A percentile compares a stretch with the other conserved stretches of the same genome.
Conservation (phyloP, 1,140 invertebrate species). For the Pseudomyrmex pallidus region DNA sequence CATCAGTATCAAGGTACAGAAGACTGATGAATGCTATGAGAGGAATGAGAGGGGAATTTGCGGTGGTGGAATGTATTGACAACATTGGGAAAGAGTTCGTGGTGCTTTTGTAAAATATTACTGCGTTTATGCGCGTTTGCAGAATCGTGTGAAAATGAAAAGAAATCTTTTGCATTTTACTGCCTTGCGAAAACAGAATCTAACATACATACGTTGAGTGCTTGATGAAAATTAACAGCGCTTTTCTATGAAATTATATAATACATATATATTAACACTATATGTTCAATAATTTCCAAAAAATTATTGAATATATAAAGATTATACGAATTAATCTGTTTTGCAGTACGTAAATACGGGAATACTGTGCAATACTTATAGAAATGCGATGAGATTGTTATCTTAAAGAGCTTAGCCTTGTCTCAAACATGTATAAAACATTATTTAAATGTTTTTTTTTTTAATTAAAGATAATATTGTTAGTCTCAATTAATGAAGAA, state of each 20-base stretch:
- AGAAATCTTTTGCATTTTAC: conserved; percentile 28
- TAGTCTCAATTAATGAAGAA: too few relatives aligned
- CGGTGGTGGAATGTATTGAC: conserved; percentile 54
- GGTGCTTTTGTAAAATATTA: conserved; percentile 53
- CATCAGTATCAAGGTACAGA: conserved; percentile 84
- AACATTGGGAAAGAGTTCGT: not conserved
- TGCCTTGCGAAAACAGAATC: conserved; percentile 1
- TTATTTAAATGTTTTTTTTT: not conserved
- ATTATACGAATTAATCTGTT: too few relatives aligned
- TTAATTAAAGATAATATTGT: not conserved
- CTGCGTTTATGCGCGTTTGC: not conserved
- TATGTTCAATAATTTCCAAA: too few relatives aligned
- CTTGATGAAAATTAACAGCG: conserved; percentile 57
- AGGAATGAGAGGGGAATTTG: not conserved
- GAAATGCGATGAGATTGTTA: conserved; percentile 15
- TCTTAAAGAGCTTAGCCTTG: conserved; percentile 11
- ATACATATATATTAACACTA: too few relatives aligned
- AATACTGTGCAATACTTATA: conserved; percentile 28
- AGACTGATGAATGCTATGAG: conserved; percentile 74
- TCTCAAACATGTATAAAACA: conserved; percentile 14
- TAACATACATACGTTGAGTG: conserved; percentile 59
- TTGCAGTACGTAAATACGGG: not conserved
- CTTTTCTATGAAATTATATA: conserved; percentile 43
- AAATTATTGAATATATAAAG: too few relatives aligned
- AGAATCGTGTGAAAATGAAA: not conserved